Base-by-base conservation (phyloP, 2,113 vertebrate species). In the Boleophthalmus pectinirostris region DNA sequence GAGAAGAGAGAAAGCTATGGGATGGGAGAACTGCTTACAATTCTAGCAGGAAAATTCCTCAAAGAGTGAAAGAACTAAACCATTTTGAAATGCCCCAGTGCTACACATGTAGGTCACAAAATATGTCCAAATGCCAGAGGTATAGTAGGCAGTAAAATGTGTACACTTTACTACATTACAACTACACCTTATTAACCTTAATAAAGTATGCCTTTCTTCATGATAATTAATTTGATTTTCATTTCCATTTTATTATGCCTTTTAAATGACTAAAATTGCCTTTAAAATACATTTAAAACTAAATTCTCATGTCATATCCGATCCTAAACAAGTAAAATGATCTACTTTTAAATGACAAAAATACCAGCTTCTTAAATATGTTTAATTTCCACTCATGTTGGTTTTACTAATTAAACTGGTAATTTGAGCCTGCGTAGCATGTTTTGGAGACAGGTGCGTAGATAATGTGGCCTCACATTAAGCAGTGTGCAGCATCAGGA, bases 401-500 rank as follows among this genome's bases (percentile, higher is more conserved):
- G 0, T 54, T 54, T 54, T 54, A 53, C 70, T 80, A 63, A 81
- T 75, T 66, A 47, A 78, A 57, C 23, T 23, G 15, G 53, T 6
- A 29, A 23, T 65, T 74, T 70, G 25, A 21, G 69, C 47, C 61
- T 47, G 74, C 70, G 15, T 20, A 21, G 0, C 68, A 2, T 24
- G 53, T 60, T 81, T 81, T 80, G 73, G 75, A 80, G 66, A 82
- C 89, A 90, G 87, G 84, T 90, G 87, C 77, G 69, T 73, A 65
- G 75, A 73, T 87, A 78, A 84, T 83, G 21, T 68, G 61, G 43
- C 56, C 66, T 84, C 86, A 69, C 80, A 90, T 91, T 90, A 89
- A 70, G 73, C 74, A 84, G 80, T 78, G 54, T 88, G 90, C 88
- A 85, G 78, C 73, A 85, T 92, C 87, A 89, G 69, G 85, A 81